phyloP scores from a whole-genome alignment of 2,888 invertebrate genomes.

The Biston betularia region DNA sequence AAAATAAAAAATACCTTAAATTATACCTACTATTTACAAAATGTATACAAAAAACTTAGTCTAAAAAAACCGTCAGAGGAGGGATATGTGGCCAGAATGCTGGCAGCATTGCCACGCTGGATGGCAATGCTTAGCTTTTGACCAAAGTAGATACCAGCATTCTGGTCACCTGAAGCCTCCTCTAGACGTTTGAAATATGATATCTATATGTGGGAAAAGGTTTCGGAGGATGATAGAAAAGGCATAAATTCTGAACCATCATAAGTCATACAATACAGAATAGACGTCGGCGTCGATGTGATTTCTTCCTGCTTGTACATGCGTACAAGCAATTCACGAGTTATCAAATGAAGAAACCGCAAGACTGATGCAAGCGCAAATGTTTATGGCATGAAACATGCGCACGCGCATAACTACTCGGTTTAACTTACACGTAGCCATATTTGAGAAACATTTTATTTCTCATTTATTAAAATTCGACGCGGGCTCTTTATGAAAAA shows the following conservation, averaged over 20 bases:
- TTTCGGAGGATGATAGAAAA: not conserved
- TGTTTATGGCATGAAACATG: constrained; percentile 41
- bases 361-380: constrained; percentile 58
- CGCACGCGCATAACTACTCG: constrained; percentile 21
- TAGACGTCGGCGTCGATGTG: constrained; percentile 38
- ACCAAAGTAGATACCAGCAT: too few species aligned
- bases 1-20: too few species aligned
- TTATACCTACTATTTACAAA: too few species aligned
- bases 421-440: constrained; percentile 1
- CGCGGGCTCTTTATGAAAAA: not conserved
- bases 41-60: too few species aligned
- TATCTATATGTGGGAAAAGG: not conserved
- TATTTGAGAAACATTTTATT: constrained; percentile 9
- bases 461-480: not conserved
- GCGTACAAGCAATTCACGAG: constrained; percentile 35
- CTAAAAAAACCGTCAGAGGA: too few species aligned
- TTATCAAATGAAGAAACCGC: constrained; percentile 56
- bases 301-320: constrained; percentile 41
- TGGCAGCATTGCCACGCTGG: too few species aligned
- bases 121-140: too few species aligned
- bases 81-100: too few species aligned
- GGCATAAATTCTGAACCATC: constrained; percentile 5
- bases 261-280: constrained; percentile 10
- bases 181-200: too few species aligned
- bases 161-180: too few species aligned